Evolutionary conservation across 2,113 vertebrate genomes (phyloP).

Genomic region (Xiphophorus maculatus): DNA sequence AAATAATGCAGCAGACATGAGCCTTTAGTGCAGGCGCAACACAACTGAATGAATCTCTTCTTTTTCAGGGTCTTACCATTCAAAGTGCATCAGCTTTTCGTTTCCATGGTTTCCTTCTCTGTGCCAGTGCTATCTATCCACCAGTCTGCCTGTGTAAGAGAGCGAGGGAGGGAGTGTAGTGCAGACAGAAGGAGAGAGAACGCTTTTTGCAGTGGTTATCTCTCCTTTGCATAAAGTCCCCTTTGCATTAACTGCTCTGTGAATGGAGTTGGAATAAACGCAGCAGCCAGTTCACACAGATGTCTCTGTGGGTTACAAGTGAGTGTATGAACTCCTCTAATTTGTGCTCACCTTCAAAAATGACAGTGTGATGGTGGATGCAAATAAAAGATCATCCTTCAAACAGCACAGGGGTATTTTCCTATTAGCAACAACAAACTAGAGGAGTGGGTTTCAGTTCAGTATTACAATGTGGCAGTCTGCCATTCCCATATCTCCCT

Average conservation of each 20-base stretch:
- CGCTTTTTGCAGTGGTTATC: constrained; percentile 73
- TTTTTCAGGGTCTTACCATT: constrained; percentile 77
- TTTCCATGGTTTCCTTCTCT: constrained; percentile 76
- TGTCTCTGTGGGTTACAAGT: constrained; percentile 65
- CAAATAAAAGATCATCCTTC: constrained; percentile 46
- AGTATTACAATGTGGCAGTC: constrained; percentile 47
- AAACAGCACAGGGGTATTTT: constrained; percentile 49
- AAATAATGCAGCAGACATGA: constrained; percentile 60
- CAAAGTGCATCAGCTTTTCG: constrained; percentile 76
- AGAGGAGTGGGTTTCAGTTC: constrained; percentile 50
- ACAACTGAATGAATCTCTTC: constrained; percentile 73
- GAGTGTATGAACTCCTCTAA: constrained; percentile 66
- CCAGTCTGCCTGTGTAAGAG: constrained; percentile 49
- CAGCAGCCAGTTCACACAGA: constrained; percentile 58
- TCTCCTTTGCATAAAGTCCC: constrained; percentile 74
- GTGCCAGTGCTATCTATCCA: constrained; percentile 70
- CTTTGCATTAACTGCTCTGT: constrained; percentile 61
- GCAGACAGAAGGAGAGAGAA: constrained; percentile 15
- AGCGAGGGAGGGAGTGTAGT: constrained; percentile 24
- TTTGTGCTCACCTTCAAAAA: constrained; percentile 69
- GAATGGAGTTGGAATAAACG: constrained; percentile 68
- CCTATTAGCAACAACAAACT: constrained; percentile 47
- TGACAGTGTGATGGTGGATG: constrained; percentile 57
- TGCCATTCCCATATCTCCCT: constrained; percentile 23
- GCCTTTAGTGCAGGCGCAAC: constrained; percentile 53